Base-by-base conservation (phyloP, 2,888 invertebrate genomes). In the Dynastes tityus region DNA sequence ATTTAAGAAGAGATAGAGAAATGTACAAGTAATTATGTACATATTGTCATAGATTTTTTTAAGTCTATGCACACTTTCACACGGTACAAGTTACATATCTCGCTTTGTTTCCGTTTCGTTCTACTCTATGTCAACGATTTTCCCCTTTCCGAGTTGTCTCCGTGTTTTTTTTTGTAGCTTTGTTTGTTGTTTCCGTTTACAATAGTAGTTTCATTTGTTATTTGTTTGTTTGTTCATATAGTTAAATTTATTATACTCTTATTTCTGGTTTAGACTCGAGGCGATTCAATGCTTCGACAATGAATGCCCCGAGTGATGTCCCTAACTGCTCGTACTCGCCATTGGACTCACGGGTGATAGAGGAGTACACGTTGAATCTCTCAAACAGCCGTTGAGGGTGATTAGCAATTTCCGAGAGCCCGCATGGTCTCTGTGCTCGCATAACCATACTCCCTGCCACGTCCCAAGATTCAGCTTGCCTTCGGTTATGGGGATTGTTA, bases 361-460 rank as follows among this genome's bases (percentile, higher is more conserved):
- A 84, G 96, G 96, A 87, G 96, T 96, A 90, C 95, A 94, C 83
- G 94, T 94, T 82, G 95, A 94, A 90, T 96, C 96, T 84, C 96
- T 93, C 87, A 96, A 93, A 90, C 96, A 96, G 81, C 97, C 97
- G 85, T 97, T 97, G 89, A 97, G 91, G 84, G 97, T 97, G 89
- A 97, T 95, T 80, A 89, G 87, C 85, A 93, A 89, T 92, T 97
- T 97, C 86, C 97, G 93, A 88, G 96, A 96, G 86, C 97, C 97
- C 84, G 97, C 98, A 88, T 96, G 96, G 91, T 98, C 97, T 88
- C 98, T 94, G 91, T 98, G 98, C 90, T 98, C 98, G 90, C 98
- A 98, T 85, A 98, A 92, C 98, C 98, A 98, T 83, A 98, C 95
- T 82, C 98, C 98, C 91, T 98, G 98, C 98, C 98, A 98, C 85